phyloP scores from a whole-genome alignment of 2,797 vertebrate species.

The Anguilla marmorata region DNA sequence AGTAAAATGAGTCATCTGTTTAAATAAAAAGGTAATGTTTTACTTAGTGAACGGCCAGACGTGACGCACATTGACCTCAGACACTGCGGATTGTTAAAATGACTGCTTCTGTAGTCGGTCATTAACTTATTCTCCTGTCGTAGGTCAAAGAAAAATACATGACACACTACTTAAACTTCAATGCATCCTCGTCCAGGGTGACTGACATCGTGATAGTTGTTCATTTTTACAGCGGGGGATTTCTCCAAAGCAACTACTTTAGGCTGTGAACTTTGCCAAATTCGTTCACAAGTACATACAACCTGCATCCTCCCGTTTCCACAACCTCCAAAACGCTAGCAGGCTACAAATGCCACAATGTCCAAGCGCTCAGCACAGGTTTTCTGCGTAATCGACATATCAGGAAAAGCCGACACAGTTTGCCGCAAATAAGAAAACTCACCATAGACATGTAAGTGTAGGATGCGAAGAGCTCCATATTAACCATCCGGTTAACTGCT shows the following conservation, averaged over 20 bases:
- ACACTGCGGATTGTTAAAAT: neutral
- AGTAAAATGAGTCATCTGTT: neutral
- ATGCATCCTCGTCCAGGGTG: neutral
- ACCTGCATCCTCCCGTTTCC: neutral
- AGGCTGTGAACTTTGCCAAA: neutral
- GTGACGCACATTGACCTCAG: neutral
- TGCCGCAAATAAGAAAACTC: slow-evolving; percentile 42
- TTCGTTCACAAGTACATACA: neutral
- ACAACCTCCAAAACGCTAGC: neutral
- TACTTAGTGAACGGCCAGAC: neutral
- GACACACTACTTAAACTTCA: neutral
- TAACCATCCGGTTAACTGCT: slow-evolving; percentile 77
- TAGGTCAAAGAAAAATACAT: neutral
- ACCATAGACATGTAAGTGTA: slow-evolving; percentile 79
- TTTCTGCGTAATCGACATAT: neutral
- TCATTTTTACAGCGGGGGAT: neutral
- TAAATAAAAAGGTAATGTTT: neutral
- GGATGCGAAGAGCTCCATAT: slow-evolving; percentile 77
- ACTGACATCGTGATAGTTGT: neutral
- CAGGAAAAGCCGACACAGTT: neutral
- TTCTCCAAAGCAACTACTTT: neutral
- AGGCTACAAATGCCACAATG: neutral
- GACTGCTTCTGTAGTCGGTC: neutral
- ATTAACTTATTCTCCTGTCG: neutral
- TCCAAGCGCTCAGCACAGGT: neutral